Evolutionary conservation across 2,113 vertebrate genomes (phyloP), one percentile per base, ranked within the genome.

Genomic region (Mesocricetus auratus): DNA sequence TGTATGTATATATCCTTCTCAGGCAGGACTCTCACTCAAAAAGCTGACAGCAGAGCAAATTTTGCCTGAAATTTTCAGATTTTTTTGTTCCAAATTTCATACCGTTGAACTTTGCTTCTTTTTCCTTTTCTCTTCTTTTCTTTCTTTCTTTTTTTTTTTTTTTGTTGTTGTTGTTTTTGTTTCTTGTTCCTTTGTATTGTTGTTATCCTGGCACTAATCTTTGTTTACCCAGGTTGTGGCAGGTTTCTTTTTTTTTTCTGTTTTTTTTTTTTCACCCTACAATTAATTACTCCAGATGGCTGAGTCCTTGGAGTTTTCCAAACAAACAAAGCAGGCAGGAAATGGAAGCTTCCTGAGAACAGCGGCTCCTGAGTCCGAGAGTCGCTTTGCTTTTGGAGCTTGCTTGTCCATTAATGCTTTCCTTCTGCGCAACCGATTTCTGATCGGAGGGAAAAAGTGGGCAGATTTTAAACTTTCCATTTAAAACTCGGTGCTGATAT

Each of bases 231-330:
- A 97, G 86, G 92, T 97, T 96, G 81, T 95, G 88, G 92, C 92
- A 86, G 11, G 21, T 22, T 45, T 85, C n/a, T 17, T 45, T 66
- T 47, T 39, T 9, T n/a, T 64, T 26, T 26, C 22, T 75, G 4
- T 47, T 47, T 47, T 77, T n/a, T 31, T 68, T 79, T 96, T 95
- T 96, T 71, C 85, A 74, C 95, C 56, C 90, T 92, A 64, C 92
- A 94, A 90, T 96, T 97, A 97, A 98, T 97, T 95, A 96, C 66
- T n/a, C 95, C 97, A 98, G 96, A 94, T 97, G 97, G 90, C 56
- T 22, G 5, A 31, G 64, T 93, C 50, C 78, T 39, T 94, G 91
- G 74, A 95, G 93, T 98, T 97, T 97, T 94, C 92, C 95, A 94
- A 95, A 95, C 90, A 97, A 98, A 97, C 96, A 97, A 97, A 96